These are phyloP conservation scores for Microcebus murinus DNA, from an alignment of 2,113 vertebrate genomes.

Conservation along the genomic window DNA sequence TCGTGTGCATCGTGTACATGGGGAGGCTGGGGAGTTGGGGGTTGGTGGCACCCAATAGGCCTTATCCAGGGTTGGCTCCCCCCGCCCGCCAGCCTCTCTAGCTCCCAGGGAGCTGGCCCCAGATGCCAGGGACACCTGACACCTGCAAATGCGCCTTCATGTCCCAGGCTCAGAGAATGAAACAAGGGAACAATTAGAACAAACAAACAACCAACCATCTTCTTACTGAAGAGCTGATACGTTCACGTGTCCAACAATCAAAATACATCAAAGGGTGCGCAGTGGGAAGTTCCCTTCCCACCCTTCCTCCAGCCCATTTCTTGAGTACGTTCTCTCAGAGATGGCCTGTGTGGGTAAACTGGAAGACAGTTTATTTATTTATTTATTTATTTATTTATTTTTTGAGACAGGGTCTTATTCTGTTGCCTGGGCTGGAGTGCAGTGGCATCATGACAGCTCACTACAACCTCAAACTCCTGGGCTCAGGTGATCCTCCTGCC, in stretches of 20 bases:
- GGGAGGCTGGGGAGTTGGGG: not conserved
- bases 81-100: not conserved
- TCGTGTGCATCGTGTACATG: rapidly evolving
- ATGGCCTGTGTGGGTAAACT: not conserved
- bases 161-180: not conserved
- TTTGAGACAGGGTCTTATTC: too few species aligned
- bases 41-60: not conserved
- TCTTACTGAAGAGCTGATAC: not conserved
- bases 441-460: too few species aligned
- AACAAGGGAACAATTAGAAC: not conserved
- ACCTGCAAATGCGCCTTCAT: not conserved
- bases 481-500: too few species aligned
- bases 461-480: too few species aligned
- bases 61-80: not conserved
- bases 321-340: not conserved
- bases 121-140: not conserved
- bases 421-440: too few species aligned
- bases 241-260: not conserved
- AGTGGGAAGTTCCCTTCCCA: not conserved
- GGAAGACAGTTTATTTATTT: not conserved
- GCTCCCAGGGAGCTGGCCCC: not conserved
- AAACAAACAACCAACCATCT: not conserved
- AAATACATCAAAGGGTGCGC: not conserved
- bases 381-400: too few species aligned
- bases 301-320: not conserved